phyloP scores from a whole-genome alignment of 2,797 vertebrate genomes.

The Morus bassanus region DNA sequence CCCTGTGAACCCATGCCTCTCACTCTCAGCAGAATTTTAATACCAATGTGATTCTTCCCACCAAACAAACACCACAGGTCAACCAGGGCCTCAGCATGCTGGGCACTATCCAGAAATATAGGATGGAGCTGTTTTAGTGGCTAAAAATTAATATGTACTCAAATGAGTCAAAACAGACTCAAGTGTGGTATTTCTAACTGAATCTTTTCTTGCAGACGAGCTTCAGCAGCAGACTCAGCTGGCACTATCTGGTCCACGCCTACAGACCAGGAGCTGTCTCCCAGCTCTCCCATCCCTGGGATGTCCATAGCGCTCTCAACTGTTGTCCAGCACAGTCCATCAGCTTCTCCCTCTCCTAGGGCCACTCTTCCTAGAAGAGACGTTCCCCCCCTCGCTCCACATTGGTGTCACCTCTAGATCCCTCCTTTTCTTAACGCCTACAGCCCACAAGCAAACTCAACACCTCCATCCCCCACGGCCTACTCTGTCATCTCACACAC shows the following conservation, averaged over 20 bases:
- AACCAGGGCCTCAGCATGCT: accelerated
- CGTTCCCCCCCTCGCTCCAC: accelerated
- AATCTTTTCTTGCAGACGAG: background rate
- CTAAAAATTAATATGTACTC: background rate
- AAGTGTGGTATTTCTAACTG: background rate
- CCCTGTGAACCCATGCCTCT: accelerated
- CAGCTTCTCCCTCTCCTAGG: background rate
- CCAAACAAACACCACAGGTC: background rate
- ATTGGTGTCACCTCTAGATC: accelerated
- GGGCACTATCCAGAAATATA: background rate
- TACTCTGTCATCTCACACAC: accelerated
- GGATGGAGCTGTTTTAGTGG: background rate
- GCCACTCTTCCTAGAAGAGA: accelerated
- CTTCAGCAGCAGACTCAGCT: background rate
- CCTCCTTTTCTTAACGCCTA: background rate
- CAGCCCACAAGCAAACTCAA: background rate
- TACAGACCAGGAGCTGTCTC: background rate
- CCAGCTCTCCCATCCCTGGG: background rate
- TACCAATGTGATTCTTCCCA: too few relatives aligned
- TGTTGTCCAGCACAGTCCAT: accelerated
- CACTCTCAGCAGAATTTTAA: accelerated
- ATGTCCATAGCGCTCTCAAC: background rate
- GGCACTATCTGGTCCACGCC: background rate
- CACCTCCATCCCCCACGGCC: background rate
- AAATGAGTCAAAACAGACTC: background rate